Conservation (phyloP, 2,888 invertebrate genomes). For the Coleophora deauratella region DNA sequence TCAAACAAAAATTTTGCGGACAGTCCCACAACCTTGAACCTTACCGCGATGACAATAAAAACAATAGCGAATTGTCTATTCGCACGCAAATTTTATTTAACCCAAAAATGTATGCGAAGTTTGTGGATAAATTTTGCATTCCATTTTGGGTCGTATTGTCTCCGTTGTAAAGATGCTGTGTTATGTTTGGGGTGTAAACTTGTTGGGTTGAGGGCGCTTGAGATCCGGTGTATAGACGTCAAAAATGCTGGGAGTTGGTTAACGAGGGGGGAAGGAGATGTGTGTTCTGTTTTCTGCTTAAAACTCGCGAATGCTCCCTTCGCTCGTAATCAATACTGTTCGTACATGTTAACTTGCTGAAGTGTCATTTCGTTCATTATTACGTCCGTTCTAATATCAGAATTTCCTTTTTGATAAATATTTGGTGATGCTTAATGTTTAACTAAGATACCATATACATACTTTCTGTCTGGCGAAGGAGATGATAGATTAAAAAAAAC, state of each 20-base stretch:
- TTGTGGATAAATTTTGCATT: constrained; percentile 16
- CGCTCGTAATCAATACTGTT: constrained; percentile 37
- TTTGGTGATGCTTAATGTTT: no score
- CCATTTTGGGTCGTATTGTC: constrained; percentile 33
- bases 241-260: constrained; percentile 60
- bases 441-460: no score
- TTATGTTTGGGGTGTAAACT: constrained; percentile 24
- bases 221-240: constrained; percentile 61
- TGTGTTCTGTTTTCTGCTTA: constrained; percentile 45
- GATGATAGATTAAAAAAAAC: no score
- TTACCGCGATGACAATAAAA: constrained; percentile 28
- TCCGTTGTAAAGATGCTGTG: constrained; percentile 19
- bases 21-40: constrained; percentile 28
- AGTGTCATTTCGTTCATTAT: constrained; percentile 2
- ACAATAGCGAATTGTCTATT: constrained; percentile 19
- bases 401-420: no score
- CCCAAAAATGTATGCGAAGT: constrained; percentile 24
- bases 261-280: constrained; percentile 57
- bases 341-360: constrained; percentile 21
- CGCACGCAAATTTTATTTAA: constrained; percentile 31
- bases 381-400: no score
- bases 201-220: constrained; percentile 32
- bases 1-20: constrained; percentile 19
- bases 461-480: no score
- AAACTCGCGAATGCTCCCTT: constrained; percentile 33